phyloP scores from a whole-genome alignment of 2,888 invertebrate genomes.

The Malachius bipustulatus region DNA sequence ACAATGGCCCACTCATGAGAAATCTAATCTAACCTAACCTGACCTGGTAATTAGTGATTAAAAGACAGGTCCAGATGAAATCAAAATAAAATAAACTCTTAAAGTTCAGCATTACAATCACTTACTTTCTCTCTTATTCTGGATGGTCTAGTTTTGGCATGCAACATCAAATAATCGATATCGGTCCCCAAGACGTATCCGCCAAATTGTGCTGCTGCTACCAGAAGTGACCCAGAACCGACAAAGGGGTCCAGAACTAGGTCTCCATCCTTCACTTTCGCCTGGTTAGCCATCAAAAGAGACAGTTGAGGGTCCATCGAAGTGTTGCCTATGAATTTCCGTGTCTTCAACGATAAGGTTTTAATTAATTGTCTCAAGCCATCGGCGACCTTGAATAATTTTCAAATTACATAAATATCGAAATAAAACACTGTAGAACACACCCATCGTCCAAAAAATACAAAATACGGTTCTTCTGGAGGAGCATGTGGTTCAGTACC shows the following conservation, averaged over 20 bases:
- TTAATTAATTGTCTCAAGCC: conserved; percentile 76
- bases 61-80: conserved; percentile 1
- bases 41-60: no score
- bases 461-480: conserved; percentile 57
- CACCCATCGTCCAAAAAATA: conserved; percentile 86
- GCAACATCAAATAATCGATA: conserved; percentile 89
- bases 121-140: conserved; percentile 63
- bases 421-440: conserved; percentile 22
- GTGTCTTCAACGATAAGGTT: conserved; percentile 70
- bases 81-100: no score
- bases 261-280: conserved; percentile 55
- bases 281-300: conserved; percentile 92
- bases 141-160: conserved; percentile 71
- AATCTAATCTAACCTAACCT: no score
- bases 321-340: conserved; percentile 96
- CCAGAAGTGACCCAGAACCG: conserved; percentile 67
- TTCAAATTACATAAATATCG: not conserved
- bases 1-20: no score
- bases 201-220: conserved; percentile 84
- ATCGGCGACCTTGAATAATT: conserved; percentile 55
- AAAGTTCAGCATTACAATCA: no score
- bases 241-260: conserved; percentile 92
- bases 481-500: conserved; percentile 66
- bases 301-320: conserved; percentile 96
- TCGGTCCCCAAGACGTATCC: conserved; percentile 79